These are phyloP conservation scores for Astreopora myriophthalma DNA, from an alignment of 64 coral and sea anemone genomes.

Conservation along the genomic window DNA sequence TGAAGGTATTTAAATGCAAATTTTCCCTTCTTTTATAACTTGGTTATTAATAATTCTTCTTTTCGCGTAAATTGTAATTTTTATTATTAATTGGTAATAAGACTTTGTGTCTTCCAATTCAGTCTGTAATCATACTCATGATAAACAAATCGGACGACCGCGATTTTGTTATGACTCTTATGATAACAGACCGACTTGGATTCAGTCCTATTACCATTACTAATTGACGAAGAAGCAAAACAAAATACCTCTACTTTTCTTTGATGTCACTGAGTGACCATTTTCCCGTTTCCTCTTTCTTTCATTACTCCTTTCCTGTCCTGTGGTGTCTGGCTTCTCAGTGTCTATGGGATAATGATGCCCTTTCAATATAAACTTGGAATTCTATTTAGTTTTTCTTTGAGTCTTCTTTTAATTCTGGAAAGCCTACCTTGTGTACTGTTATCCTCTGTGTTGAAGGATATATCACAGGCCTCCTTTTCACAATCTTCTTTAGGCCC, in stretches of 20 bases:
- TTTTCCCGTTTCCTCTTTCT: neutral
- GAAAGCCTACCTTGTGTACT: neutral
- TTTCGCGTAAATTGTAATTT: neutral
- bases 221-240: neutral
- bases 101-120: constrained; percentile 21
- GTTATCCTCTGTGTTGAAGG: neutral
- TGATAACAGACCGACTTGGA: neutral
- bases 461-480: neutral
- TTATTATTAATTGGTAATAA: constrained; percentile 30
- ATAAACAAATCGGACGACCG: constrained; percentile 12
- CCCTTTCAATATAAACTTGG: neutral
- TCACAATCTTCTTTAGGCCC: neutral
- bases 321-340: neutral
- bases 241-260: neutral
- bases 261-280: neutral
- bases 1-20: neutral
- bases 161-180: constrained; percentile 30
- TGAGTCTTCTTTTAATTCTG: neutral
- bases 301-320: neutral
- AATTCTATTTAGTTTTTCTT: neutral
- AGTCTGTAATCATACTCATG: constrained; percentile 26
- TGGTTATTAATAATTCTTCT: neutral
- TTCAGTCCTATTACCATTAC: neutral
- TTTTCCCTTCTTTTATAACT: neutral
- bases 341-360: neutral